These are phyloP conservation scores for Unio delphinus DNA, from an alignment of 2,888 invertebrate genomes.

Conservation along the genomic window DNA sequence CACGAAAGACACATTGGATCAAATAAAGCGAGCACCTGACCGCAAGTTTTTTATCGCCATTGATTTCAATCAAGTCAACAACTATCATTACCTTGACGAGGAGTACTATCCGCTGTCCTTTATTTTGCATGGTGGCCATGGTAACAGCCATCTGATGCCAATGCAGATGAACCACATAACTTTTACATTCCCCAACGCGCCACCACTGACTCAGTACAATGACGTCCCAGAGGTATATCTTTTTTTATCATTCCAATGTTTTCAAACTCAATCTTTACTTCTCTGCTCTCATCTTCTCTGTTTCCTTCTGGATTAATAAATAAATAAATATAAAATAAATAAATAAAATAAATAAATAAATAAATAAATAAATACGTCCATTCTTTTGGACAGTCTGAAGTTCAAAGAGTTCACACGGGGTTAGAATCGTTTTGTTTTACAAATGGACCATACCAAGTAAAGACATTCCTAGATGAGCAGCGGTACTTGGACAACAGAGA, in stretches of 20 bases:
- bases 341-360: too few species aligned
- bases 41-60: slow-evolving; percentile 86
- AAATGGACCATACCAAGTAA: too few species aligned
- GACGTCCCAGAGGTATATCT: slow-evolving; percentile 73
- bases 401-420: too few species aligned
- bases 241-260: neutral
- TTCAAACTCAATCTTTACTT: too few species aligned
- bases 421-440: too few species aligned
- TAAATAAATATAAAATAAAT: too few species aligned
- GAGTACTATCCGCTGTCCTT: slow-evolving; percentile 72
- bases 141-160: slow-evolving; percentile 77
- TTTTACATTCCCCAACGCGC: slow-evolving; percentile 81
- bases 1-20: neutral
- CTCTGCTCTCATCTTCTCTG: too few species aligned
- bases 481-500: too few species aligned
- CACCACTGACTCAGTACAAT: slow-evolving; percentile 80
- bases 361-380: too few species aligned
- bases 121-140: slow-evolving; percentile 74
- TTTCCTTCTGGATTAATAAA: too few species aligned
- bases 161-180: slow-evolving; percentile 92
- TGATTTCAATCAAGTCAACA: slow-evolving; percentile 89
- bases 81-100: slow-evolving; percentile 84
- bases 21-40: neutral
- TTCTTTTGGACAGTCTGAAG: too few species aligned
- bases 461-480: too few species aligned